Evolutionary conservation across 2,113 vertebrate genomes (phyloP).

Genomic region (Amia ocellicauda): DNA sequence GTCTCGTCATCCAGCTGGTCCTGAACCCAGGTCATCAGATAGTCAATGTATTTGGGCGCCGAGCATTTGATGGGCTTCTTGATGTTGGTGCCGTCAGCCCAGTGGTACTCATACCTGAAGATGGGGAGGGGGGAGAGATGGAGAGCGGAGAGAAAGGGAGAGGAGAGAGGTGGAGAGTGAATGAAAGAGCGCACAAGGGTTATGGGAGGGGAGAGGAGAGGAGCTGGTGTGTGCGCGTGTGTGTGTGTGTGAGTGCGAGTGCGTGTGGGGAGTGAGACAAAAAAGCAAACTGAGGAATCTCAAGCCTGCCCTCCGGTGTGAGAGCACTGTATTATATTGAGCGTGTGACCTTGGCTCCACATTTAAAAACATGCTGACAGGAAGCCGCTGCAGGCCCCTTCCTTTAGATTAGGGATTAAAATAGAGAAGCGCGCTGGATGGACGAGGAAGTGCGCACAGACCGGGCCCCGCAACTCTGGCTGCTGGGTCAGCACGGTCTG

Average conservation of each 20-base stretch:
- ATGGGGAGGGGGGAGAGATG: neutral
- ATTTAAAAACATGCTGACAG: conserved; percentile 28
- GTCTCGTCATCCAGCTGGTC: conserved; percentile 97
- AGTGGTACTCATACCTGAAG: conserved; percentile 91
- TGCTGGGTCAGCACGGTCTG: no score
- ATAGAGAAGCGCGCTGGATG: conserved; percentile 13
- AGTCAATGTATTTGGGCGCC: conserved; percentile 93
- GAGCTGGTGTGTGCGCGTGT: no score
- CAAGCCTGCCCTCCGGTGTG: no score
- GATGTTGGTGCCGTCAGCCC: conserved; percentile 96
- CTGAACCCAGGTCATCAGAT: conserved; percentile 98
- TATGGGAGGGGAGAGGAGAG: no score
- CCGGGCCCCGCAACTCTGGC: no score
- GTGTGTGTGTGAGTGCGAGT: no score
- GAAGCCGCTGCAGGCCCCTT: conserved; percentile 43
- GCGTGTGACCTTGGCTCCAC: no score
- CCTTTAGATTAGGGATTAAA: conserved; percentile 40
- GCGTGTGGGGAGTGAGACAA: no score
- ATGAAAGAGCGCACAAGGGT: no score
- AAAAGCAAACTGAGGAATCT: no score
- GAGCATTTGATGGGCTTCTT: conserved; percentile 98
- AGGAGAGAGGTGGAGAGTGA: neutral
- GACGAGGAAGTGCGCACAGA: no score
- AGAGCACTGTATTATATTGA: no score
- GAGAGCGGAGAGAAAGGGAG: neutral